Evolutionary conservation across 1,140 invertebrate species (phyloP).

Genomic region (Drosophila kohkoa): DNA sequence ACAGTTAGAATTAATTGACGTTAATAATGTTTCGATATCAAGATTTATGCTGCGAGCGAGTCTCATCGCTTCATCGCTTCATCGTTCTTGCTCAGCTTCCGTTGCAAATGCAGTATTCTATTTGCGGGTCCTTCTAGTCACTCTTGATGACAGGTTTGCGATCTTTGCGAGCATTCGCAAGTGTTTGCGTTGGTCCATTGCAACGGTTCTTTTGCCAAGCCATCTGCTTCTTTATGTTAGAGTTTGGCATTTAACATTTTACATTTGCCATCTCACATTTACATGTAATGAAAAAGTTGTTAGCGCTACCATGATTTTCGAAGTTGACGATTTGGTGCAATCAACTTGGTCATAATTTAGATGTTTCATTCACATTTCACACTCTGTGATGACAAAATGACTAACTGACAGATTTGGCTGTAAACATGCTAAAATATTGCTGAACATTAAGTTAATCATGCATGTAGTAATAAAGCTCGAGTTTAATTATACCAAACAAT

Average conservation of each 20-base stretch:
- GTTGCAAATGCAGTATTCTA: slow-evolving; percentile 27
- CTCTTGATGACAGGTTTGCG: slow-evolving; percentile 39
- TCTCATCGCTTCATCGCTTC: neutral
- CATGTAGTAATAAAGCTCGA: neutral
- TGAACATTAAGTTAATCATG: neutral
- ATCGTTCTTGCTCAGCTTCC: slow-evolving; percentile 25
- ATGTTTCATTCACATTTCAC: neutral
- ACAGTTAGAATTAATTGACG: slow-evolving; percentile 82
- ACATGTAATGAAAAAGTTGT: slow-evolving; percentile 35
- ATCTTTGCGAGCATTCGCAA: slow-evolving; percentile 14
- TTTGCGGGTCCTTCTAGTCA: slow-evolving; percentile 25
- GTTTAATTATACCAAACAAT: neutral
- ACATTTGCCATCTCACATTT: slow-evolving; percentile 28
- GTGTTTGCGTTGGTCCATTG: slow-evolving; percentile 42
- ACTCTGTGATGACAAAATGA: slow-evolving; percentile 4
- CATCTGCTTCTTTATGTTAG: slow-evolving; percentile 48
- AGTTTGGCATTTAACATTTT: slow-evolving; percentile 38
- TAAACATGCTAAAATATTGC: neutral
- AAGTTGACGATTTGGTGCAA: slow-evolving; percentile 46
- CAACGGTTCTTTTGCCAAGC: slow-evolving; percentile 47
- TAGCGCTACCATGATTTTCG: slow-evolving; percentile 20
- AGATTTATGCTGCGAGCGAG: slow-evolving; percentile 50
- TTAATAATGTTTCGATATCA: slow-evolving; percentile 80
- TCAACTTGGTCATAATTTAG: slow-evolving; percentile 23
- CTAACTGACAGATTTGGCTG: slow-evolving; percentile 10